phyloP scores from a whole-genome alignment of 1,140 invertebrate genomes.

The Cardiocondyla obscurior region DNA sequence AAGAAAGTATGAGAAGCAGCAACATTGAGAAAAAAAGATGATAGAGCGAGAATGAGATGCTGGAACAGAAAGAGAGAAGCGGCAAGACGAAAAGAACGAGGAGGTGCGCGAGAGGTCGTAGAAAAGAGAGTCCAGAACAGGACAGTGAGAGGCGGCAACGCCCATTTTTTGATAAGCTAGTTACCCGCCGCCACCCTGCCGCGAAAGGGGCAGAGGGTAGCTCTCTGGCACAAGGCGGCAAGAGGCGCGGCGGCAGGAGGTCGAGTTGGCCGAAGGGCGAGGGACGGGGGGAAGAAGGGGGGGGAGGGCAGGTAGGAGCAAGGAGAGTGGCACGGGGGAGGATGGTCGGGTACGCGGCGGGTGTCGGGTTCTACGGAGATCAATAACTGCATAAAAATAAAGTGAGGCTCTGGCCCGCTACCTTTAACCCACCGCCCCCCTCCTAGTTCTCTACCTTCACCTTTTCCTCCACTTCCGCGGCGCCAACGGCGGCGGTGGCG shows the following conservation, averaged over 20 bases:
- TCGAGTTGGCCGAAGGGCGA: conserved; percentile 56
- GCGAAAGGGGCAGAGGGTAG: conserved; percentile 73
- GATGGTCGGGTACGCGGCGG: conserved; percentile 69
- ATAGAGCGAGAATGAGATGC: not conserved
- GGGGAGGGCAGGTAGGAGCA: conserved; percentile 43
- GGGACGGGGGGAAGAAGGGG: not conserved
- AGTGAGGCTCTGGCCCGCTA: conserved; percentile 83
- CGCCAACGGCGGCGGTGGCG: conserved; percentile 15
- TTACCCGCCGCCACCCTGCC: conserved; percentile 81
- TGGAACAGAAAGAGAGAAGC: not conserved
- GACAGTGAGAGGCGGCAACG: conserved; percentile 82
- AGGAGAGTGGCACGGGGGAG: conserved; percentile 59
- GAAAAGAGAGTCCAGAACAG: conserved; percentile 71
- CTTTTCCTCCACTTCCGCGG: conserved; percentile 67
- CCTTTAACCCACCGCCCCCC: conserved; percentile 81
- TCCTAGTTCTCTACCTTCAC: conserved; percentile 72
- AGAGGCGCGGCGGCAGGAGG: conserved; percentile 70
- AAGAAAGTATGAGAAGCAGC: not conserved
- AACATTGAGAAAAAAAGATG: conserved; percentile 32
- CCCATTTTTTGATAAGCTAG: conserved; percentile 85
- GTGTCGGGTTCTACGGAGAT: conserved; percentile 82
- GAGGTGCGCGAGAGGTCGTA: conserved; percentile 53
- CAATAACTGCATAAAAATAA: conserved; percentile 85
- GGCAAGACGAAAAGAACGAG: conserved; percentile 69
- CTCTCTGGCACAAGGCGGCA: conserved; percentile 65